Conservation (phyloP, 2,888 invertebrate species). For the Cordilura impudica region DNA sequence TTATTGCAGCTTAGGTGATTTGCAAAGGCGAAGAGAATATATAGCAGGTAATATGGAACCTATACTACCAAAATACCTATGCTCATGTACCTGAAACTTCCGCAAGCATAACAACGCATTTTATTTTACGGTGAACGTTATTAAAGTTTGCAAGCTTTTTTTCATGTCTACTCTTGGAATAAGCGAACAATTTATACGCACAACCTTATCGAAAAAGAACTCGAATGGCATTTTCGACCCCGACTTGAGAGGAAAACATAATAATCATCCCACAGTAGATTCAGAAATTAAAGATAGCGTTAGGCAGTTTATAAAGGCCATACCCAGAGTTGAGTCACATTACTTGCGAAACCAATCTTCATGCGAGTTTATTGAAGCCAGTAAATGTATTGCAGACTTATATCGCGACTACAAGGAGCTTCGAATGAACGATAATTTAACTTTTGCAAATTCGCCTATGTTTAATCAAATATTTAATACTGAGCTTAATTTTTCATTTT, state of each 20-base stretch:
- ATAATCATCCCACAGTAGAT: slow-evolving; percentile 33
- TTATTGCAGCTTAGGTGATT: background rate
- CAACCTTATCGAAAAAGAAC: slow-evolving; percentile 37
- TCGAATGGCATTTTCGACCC: slow-evolving; percentile 26
- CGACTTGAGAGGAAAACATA: slow-evolving; percentile 15
- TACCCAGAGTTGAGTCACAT: slow-evolving; percentile 65
- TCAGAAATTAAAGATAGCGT: slow-evolving; percentile 55
- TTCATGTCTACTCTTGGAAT: slow-evolving; percentile 15
- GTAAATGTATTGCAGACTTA: slow-evolving; percentile 67
- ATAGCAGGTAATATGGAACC: slow-evolving; percentile 3
- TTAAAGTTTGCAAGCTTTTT: slow-evolving; percentile 18
- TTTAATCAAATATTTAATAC: slow-evolving; percentile 58
- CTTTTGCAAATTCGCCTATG: slow-evolving; percentile 41
- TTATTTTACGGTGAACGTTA: slow-evolving; percentile 6
- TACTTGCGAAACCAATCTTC: slow-evolving; percentile 60
- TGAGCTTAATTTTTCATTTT: slow-evolving; percentile 43
- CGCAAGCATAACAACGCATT: slow-evolving; percentile 21
- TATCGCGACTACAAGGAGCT: slow-evolving; percentile 65
- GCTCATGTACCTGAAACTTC: slow-evolving; percentile 12
- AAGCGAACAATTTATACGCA: too few relatives aligned
- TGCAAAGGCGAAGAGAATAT: background rate
- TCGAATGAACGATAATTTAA: slow-evolving; percentile 54
- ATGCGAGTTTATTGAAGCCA: slow-evolving; percentile 61
- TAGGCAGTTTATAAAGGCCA: slow-evolving; percentile 63
- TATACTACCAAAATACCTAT: slow-evolving; percentile 7